These are phyloP conservation scores for Siniperca knerii DNA, from an alignment of 2,113 vertebrate genomes.

Conservation along the genomic window DNA sequence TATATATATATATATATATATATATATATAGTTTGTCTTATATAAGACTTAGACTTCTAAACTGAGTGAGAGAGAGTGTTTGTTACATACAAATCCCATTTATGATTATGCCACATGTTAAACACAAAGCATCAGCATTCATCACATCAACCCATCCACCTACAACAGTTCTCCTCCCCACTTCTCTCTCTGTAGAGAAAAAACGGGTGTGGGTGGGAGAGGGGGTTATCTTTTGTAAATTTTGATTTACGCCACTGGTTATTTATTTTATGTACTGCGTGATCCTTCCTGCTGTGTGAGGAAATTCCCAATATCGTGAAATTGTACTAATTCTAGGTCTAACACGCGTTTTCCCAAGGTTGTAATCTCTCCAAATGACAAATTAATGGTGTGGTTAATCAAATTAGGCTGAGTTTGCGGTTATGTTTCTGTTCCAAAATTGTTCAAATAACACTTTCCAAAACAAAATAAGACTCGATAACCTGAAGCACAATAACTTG, in stretches of 20 bases:
- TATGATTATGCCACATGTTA: slow-evolving; percentile 51
- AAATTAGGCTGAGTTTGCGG: neutral
- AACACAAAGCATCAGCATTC: slow-evolving; percentile 53
- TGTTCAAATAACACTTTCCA: neutral
- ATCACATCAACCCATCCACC: slow-evolving; percentile 59
- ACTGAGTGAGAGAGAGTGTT: neutral
- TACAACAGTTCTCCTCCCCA: slow-evolving; percentile 45
- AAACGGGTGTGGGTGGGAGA: slow-evolving; percentile 3
- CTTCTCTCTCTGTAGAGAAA: slow-evolving; percentile 19
- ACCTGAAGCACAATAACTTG: neutral
- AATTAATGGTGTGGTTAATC: neutral
- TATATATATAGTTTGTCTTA: neutral
- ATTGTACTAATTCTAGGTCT: neutral
- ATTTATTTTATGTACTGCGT: slow-evolving; percentile 1
- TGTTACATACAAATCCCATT: slow-evolving; percentile 44
- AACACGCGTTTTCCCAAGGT: neutral
- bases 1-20: no score
- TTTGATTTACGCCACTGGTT: neutral
- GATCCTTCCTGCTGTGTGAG: neutral
- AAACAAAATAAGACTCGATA: neutral
- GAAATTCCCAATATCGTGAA: neutral
- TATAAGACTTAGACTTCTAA: neutral
- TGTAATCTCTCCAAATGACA: neutral
- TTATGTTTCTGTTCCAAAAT: neutral
- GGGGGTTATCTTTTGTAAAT: neutral